Evolutionary conservation across 1,140 invertebrate genomes (phyloP), one percentile per base, ranked within the genome.

Genomic region (Apis dorsata): DNA sequence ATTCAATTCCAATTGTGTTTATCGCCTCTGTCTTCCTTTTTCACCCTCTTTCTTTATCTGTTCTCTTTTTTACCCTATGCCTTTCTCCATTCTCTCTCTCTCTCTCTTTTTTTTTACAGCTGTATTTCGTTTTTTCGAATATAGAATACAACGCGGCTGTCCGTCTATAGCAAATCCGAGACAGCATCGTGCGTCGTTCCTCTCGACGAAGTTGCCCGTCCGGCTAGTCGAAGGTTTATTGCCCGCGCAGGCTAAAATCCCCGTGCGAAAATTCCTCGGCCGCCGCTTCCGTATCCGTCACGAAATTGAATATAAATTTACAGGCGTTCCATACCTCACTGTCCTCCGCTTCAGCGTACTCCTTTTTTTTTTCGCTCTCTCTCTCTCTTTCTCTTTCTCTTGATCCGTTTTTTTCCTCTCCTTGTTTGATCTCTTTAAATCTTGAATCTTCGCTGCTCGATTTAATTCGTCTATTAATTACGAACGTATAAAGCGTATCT

Each of bases 291-390:
- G 86, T 82, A 85, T 89, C 85, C 86, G 83, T 84, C 86, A 66
- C 87, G 85, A 86, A 91, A 91, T 91, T 90, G 89, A 78, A 90
- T 89, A 90, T 91, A 91, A 91, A 91, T 91, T 90, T 90, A 81
- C 87, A 78, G 5, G 80, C 70, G 74, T 21, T 66, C 5, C 60
- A 71, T 60, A 70, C 70, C 77, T 55, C 28, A 13, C 34, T 55
- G 34, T 80, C 28, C 65, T 12, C 71, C 24, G 24, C 28, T 24
- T 7, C 0, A 51, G 49, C 21, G 55, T 19, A 53, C n/a, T 53
- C 51, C 57, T 59, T 28, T 21, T 9, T 69, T 57, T 34, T n/a
- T n/a, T n/a, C n/a, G n/a, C 51, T 34, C n/a, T 19, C 7, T 49
- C 0, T 21, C 21, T 57, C n/a, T 11, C 53, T n/a, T n/a, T 44